These are phyloP conservation scores for Erythrocercus mccallii DNA, from an alignment of 2,113 vertebrate species.

Conservation along the genomic window DNA sequence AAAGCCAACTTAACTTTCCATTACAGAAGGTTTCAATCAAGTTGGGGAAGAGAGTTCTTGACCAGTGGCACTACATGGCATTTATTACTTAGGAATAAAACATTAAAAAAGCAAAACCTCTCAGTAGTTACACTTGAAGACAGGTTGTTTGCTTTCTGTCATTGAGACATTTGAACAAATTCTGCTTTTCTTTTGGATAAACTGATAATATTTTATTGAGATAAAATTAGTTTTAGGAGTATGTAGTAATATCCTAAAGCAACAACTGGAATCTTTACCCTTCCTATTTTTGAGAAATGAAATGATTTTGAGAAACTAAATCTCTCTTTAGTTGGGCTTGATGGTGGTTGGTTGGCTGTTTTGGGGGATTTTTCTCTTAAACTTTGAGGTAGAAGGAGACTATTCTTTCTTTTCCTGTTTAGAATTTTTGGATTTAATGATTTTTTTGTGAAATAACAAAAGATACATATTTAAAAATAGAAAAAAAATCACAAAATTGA, in stretches of 20 bases:
- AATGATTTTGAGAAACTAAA: neutral
- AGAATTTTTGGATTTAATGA: neutral
- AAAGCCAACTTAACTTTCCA: slow-evolving; percentile 37
- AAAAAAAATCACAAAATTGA: neutral
- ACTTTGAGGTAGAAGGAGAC: neutral
- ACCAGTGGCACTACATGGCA: neutral
- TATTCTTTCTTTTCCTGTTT: neutral
- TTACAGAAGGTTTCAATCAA: slow-evolving; percentile 29
- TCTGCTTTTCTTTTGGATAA: neutral
- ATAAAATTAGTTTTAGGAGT: neutral
- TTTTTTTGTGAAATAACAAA: neutral
- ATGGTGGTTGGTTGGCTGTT: neutral
- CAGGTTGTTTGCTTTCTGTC: neutral
- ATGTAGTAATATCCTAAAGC: neutral
- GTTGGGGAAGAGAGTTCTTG: neutral
- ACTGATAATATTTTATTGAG: neutral
- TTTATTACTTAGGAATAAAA: neutral
- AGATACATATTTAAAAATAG: neutral
- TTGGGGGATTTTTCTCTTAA: neutral
- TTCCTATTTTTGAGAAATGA: neutral
- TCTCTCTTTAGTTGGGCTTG: neutral
- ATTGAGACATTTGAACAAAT: neutral
- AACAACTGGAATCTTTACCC: neutral
- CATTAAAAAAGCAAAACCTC: neutral
- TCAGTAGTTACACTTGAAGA: neutral